A percentile compares a stretch with the other conserved stretches of the same genome.
Conservation (phyloP, 2,888 invertebrate genomes). For the Watsonalla binaria region DNA sequence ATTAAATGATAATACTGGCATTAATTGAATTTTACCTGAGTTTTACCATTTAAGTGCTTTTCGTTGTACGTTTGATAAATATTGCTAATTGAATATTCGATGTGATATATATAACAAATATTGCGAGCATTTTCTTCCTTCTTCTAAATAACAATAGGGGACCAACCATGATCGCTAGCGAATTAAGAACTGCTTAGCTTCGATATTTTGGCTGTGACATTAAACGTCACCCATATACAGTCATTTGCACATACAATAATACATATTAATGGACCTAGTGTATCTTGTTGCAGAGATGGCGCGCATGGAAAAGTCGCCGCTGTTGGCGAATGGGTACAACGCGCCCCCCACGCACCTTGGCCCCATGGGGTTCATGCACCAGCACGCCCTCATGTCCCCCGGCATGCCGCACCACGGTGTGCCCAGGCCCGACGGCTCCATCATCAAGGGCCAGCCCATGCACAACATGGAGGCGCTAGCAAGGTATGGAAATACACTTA, state of each 20-base stretch:
- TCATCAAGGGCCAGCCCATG: slow-evolving; percentile 91
- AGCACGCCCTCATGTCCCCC: slow-evolving; percentile 93
- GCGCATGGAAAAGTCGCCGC: slow-evolving; percentile 93
- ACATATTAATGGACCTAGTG: not conserved
- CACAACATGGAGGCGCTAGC: slow-evolving; percentile 94
- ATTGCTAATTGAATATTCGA: slow-evolving; percentile 9
- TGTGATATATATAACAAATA: not conserved
- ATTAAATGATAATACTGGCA: slow-evolving; percentile 78
- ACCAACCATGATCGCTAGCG: no score
- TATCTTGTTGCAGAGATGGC: slow-evolving; percentile 84
- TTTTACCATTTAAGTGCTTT: slow-evolving; percentile 46
- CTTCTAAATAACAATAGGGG: no score
- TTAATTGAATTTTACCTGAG: slow-evolving; percentile 75
- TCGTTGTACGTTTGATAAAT: slow-evolving; percentile 32
- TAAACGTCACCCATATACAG: no score
- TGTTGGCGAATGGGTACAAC: slow-evolving; percentile 95
- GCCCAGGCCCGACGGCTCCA: slow-evolving; percentile 89
- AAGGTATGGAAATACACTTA: slow-evolving; percentile 77
- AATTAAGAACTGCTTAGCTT: no score
- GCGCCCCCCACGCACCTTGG: slow-evolving; percentile 94
- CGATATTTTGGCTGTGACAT: no score
- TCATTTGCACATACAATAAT: not conserved
- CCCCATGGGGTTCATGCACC: slow-evolving; percentile 97
- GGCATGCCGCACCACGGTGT: slow-evolving; percentile 91
- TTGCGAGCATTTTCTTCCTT: not conserved